Evolutionary conservation across 1,140 invertebrate genomes (phyloP).

Genomic region (Dendrolimus punctatus): DNA sequence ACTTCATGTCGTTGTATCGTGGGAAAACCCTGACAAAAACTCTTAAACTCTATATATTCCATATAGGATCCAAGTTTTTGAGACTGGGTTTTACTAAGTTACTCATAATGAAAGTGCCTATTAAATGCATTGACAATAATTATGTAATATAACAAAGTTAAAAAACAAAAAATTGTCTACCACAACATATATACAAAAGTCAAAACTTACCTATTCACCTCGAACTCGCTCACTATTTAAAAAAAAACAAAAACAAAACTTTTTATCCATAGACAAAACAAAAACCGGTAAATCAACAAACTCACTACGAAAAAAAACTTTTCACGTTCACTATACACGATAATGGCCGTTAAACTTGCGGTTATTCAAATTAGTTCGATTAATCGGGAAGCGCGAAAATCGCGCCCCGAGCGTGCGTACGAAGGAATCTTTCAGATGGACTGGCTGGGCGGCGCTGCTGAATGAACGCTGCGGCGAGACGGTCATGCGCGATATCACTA

Average conservation of each 20-base stretch:
- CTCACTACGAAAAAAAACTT: conserved; percentile 8
- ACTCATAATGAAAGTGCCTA: no score
- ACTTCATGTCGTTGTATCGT: no score
- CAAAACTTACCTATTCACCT: no score
- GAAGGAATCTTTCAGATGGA: conserved; percentile 37
- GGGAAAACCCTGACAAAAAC: no score
- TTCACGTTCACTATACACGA: conserved; percentile 5
- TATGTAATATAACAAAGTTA: no score
- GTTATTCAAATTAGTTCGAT: conserved; percentile 45
- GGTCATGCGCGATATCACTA: conserved; percentile 46
- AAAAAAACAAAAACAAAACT: conserved; percentile 13
- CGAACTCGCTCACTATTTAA: not conserved
- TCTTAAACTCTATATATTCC: no score
- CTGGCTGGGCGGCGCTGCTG: conserved; percentile 40
- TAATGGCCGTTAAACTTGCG: conserved; percentile 10
- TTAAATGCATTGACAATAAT: no score
- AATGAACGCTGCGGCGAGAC: conserved; percentile 29
- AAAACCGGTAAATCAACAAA: conserved; percentile 5
- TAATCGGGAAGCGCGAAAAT: conserved; percentile 31
- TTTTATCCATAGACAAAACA: conserved; percentile 2
- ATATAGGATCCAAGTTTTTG: no score
- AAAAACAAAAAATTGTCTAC: no score
- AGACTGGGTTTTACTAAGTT: no score
- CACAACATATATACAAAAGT: no score
- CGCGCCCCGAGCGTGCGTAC: conserved; percentile 33